Evolutionary conservation across 2,888 invertebrate genomes (phyloP).

Genomic region (Aspidiotus destructor): DNA sequence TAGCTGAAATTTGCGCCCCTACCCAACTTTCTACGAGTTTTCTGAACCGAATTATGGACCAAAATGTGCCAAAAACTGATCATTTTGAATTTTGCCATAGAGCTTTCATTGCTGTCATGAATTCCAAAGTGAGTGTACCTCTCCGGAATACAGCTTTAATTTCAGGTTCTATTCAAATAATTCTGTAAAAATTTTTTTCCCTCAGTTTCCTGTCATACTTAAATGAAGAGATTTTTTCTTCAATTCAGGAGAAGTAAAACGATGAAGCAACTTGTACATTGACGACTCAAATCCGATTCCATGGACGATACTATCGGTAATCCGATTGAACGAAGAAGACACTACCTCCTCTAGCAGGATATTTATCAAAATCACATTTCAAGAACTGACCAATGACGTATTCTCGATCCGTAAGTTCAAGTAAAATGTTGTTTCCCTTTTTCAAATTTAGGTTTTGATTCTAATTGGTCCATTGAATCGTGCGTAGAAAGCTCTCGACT

Average conservation of each 20-base stretch:
- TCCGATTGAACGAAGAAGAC: slow-evolving; percentile 90
- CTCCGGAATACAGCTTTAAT: slow-evolving; percentile 5
- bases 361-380: slow-evolving; percentile 94
- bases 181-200: slow-evolving; percentile 21
- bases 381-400: slow-evolving; percentile 83
- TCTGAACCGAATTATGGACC: no score
- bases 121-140: slow-evolving; percentile 58
- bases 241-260: slow-evolving; percentile 90
- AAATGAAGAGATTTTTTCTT: slow-evolving; percentile 78
- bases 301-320: slow-evolving; percentile 85
- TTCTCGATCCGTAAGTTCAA: slow-evolving; percentile 73
- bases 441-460: neutral
- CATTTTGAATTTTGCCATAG: no score
- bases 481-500: slow-evolving; percentile 73
- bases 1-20: no score
- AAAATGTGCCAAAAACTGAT: no score
- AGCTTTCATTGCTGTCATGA: slow-evolving; percentile 87
- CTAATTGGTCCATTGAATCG: neutral
- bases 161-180: neutral
- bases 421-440: neutral
- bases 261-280: slow-evolving; percentile 87
- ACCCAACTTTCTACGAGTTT: slow-evolving; percentile 60
- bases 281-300: slow-evolving; percentile 91
- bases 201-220: slow-evolving; percentile 79
- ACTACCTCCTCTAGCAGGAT: slow-evolving; percentile 95